phyloP scores from a whole-genome alignment of 2,888 invertebrate genomes.

The Pseudococcus jackbeardsleyi region DNA sequence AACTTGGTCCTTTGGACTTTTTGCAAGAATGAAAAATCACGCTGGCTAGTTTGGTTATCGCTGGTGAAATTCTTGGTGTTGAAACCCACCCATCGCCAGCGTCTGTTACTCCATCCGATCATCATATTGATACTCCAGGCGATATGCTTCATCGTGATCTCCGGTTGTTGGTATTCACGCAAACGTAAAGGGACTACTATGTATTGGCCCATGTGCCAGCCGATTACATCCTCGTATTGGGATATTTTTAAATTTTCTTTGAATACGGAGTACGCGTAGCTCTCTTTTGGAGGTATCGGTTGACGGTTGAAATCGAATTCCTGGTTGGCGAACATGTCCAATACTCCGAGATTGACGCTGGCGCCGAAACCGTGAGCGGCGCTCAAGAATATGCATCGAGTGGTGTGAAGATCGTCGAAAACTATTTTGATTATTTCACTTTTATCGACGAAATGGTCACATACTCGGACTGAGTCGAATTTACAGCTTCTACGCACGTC shows the following conservation, averaged over 20 bases:
- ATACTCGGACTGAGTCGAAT: conserved; percentile 6
- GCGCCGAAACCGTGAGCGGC: background rate
- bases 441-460: conserved; percentile 5
- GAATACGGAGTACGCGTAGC: background rate
- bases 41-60: background rate
- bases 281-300: background rate
- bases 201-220: background rate
- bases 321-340: background rate
- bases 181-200: background rate
- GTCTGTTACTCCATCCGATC: background rate
- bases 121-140: background rate
- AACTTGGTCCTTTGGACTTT: background rate
- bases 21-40: background rate
- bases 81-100: background rate
- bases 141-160: background rate
- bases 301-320: background rate
- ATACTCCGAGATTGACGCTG: background rate
- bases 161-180: background rate
- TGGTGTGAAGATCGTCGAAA: background rate
- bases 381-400: background rate
- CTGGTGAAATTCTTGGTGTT: background rate
- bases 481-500: background rate
- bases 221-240: background rate
- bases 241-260: background rate
- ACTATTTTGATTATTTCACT: background rate